Base-by-base conservation (phyloP, 2,113 vertebrate species). In the Lucifuga dentata region DNA sequence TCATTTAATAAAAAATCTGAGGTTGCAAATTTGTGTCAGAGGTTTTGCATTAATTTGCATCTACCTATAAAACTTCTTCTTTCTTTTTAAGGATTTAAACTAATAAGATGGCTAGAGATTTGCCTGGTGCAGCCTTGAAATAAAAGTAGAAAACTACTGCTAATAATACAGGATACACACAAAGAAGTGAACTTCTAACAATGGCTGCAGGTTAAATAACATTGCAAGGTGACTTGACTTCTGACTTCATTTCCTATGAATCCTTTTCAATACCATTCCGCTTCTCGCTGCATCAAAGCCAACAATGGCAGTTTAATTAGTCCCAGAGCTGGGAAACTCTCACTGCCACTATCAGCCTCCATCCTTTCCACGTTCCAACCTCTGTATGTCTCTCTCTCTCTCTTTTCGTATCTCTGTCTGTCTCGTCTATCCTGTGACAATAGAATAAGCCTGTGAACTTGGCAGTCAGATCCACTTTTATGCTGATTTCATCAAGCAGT, bases 241-340 rank as follows among this genome's bases (percentile, higher is more conserved):
- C 32, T 20, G 55, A 71, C 45, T 73, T 23, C 46, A 52, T 55
- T 73, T 21, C 32, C 52, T 10, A 21, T 49, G n/a, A 74, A 69
- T 73, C 46, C 68, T 69, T 77, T 77, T 73, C 62, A 52, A 83
- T 70, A 79, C 68, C 45, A 20, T 51, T 63, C 36, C 17, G 77
- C 53, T 66, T 71, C 32, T 32, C 17, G 29, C 67, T 65, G 53
- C 58, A 73, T 73, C 65, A 63, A 67, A 67, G 63, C 73, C 67
- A 73, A 82, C 75, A 84, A 68, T 74, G 48, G 77, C 46, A 76
- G 60, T 83, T 79, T 86, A 86, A 86, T 88, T 83, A 83, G 70
- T 88, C 71, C 73, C 68, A 44, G 68, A 59, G 71, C 71, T 78
- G 70, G 50, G 62, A 51, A 59, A 20, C 56, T 68, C 63, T 61